Evolutionary conservation across 2,888 invertebrate species (phyloP).

Genomic region (Hesperia comma): DNA sequence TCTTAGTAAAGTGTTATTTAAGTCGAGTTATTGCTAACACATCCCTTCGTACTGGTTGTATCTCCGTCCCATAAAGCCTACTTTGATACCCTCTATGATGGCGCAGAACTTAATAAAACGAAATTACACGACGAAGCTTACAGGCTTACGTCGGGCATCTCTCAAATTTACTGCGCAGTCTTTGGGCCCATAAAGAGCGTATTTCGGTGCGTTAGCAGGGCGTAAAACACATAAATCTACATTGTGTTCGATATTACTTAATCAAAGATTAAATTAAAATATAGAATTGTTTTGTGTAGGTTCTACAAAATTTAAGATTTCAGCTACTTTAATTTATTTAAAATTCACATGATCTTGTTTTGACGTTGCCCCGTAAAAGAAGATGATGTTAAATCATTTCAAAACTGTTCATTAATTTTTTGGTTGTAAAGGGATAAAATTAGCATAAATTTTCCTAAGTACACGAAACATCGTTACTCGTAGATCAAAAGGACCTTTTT

Average conservation of each 20-base stretch:
- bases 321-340: no score
- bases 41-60: background rate
- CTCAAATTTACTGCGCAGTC: constrained; percentile 69
- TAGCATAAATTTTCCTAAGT: no score
- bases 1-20: background rate
- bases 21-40: background rate
- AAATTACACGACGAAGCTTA: constrained; percentile 25
- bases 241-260: background rate
- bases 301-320: no score
- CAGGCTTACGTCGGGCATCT: constrained; percentile 57
- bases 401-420: no score
- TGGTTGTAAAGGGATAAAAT: no score
- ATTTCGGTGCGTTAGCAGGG: constrained; percentile 40
- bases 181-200: constrained; percentile 65
- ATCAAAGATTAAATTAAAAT: constrained; percentile 23
- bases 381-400: no score
- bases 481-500: no score
- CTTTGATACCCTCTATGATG: constrained; percentile 36
- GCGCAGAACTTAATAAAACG: constrained; percentile 46
- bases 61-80: background rate
- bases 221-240: constrained; percentile 47
- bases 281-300: no score
- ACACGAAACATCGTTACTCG: no score
- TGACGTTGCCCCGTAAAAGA: no score
- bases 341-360: no score